These are phyloP conservation scores for Hyperoplus immaculatus DNA, from an alignment of 2,797 vertebrate genomes.

Conservation along the genomic window DNA sequence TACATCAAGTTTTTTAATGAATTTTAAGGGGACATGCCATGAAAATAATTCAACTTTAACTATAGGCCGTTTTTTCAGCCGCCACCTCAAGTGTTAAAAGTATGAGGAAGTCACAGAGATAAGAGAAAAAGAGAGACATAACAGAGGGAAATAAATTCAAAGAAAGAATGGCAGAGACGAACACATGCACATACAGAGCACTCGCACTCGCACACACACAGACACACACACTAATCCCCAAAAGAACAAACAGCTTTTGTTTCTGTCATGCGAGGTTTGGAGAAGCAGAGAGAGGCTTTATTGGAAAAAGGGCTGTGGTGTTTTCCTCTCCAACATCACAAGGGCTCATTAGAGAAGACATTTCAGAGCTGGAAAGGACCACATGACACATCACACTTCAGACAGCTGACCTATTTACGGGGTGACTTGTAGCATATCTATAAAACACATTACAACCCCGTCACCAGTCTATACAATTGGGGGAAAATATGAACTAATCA, in stretches of 20 bases:
- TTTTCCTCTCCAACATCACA: slow-evolving; percentile 86
- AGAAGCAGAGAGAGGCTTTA: slow-evolving; percentile 82
- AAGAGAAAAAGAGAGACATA: slow-evolving; percentile 30
- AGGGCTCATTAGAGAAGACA: slow-evolving; percentile 86
- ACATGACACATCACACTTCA: slow-evolving; percentile 86
- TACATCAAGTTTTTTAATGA: neutral
- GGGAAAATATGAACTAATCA: slow-evolving; percentile 85
- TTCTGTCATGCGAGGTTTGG: slow-evolving; percentile 81
- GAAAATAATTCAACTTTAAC: neutral
- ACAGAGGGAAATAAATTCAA: slow-evolving; percentile 55
- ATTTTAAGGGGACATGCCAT: neutral
- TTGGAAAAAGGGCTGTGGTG: slow-evolving; percentile 85
- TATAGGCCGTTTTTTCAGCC: neutral
- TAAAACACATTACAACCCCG: slow-evolving; percentile 80
- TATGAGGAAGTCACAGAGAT: slow-evolving; percentile 31
- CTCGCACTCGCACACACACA: slow-evolving; percentile 43
- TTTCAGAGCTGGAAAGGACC: slow-evolving; percentile 82
- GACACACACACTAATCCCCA: slow-evolving; percentile 66
- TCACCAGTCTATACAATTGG: slow-evolving; percentile 68
- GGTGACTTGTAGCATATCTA: slow-evolving; percentile 84
- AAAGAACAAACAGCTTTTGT: slow-evolving; percentile 87
- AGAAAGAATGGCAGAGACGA: slow-evolving; percentile 60
- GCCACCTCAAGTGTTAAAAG: neutral
- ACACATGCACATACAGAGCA: slow-evolving; percentile 48
- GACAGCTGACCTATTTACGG: slow-evolving; percentile 86